Evolutionary conservation across 1,140 invertebrate genomes (phyloP), one percentile per base, ranked within the genome.

Genomic region (Palaemon carinicauda): DNA sequence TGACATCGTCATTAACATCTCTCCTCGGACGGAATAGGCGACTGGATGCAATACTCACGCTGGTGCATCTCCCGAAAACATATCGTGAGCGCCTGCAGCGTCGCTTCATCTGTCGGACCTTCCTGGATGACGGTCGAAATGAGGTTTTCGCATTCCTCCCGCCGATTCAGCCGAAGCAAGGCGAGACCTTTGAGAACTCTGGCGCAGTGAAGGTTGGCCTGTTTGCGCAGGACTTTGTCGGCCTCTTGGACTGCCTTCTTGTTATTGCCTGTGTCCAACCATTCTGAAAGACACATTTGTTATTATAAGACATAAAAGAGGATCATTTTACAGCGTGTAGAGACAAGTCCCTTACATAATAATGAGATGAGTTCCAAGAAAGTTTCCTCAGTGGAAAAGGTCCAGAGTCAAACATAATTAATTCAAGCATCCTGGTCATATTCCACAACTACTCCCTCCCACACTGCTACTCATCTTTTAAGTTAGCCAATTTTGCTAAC

Each of bases 231-330:
- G 17, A 99, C 95, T 92, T 98, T 98, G 85, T 99, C 98, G 9
- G 96, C 96, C 92, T 99, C 98, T 91, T 99, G 97, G n/a, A 99
- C 93, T 0, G 98, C 98, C 91, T 98, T 98, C 91, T 98, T 99
- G 92, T 98, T 98, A 91, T 98, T 98, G 24, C 97, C 97, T 93
- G 95, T 95, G 91, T 99, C 98, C 87, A 99, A 92, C 93, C 96
- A 97, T 92, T 99, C 98, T 98, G 87, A 19, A 53, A 53, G 17
- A 21, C 0, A n/a, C 29, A 73, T 53, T 2, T 15, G 14, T 10
- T 17, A 21, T 33, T 17, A 56, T 3, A 80, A 17, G 12, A 31
- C 27, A n/a, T n/a, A n/a, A n/a, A n/a, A n/a, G n/a, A n/a, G n/a
- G n/a, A n/a, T n/a, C n/a, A n/a, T n/a, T n/a, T n/a, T n/a, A n/a